Evolutionary conservation across 2,888 invertebrate genomes (phyloP), one percentile per base, ranked within the genome.

Genomic region (Spilarctia lutea): DNA sequence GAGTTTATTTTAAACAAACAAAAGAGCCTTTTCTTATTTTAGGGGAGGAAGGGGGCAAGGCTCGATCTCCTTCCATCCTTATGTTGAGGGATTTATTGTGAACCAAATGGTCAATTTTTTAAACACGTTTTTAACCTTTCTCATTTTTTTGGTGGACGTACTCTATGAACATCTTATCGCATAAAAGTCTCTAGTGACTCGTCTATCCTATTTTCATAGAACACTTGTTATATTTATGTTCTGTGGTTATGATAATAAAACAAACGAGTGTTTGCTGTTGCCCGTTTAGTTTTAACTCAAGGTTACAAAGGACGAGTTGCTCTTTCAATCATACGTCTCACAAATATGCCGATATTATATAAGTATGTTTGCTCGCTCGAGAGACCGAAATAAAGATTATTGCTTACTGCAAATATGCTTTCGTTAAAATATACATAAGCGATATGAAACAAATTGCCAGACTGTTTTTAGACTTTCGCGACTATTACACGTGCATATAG

Each of bases 231-330:
- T 56, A 24, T 56, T 56, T 24, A 56, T 2, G 20, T 56, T n/a
- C 11, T n/a, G 56, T 56, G n/a, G 56, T 56, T n/a, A n/a, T 11
- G n/a, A 11, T n/a, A 56, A 56, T 56, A 56, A 56, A 56, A 56
- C 11, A 11, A 42, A 27, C 27, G n/a, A 42, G n/a, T 27, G 16
- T 66, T 42, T 7, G 16, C 24, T 39, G n/a, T 10, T 35, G 42
- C n/a, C 65, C 8, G 39, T 66, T n/a, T 24, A n/a, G n/a, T 56
- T n/a, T n/a, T n/a, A 56, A 45, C 45, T 67, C 67, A 67, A 67
- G 67, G 67, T 67, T 45, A 45, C 67, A 18, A 45, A 4, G 16
- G n/a, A 66, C 67, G 18, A 30, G 27, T 30, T 10, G 27, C 42
- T 66, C 10, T 27, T 27, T 60, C 27, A 13, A 27, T 60, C 60